Conservation (phyloP, 2,797 vertebrate genomes). For the Sebastes paucispinis region DNA sequence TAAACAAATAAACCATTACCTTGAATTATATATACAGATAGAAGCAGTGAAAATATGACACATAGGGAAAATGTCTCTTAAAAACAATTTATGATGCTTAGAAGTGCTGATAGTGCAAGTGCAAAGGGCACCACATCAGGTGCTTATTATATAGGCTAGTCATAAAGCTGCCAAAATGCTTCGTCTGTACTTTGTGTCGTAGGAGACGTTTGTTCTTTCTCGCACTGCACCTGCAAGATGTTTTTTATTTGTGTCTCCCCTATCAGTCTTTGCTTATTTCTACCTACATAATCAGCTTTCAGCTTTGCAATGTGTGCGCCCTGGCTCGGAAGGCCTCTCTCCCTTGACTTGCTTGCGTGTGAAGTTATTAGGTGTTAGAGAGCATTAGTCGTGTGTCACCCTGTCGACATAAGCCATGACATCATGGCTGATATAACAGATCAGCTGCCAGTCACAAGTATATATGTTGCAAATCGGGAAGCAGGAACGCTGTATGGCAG, state of each 20-base stretch:
- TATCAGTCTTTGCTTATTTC: conserved; percentile 4
- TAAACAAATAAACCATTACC: neutral
- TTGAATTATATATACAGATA: neutral
- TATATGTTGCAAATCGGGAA: neutral
- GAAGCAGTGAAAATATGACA: neutral
- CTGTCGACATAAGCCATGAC: conserved; percentile 1
- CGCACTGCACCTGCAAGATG: conserved; percentile 27
- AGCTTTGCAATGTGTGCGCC: neutral
- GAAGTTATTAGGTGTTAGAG: conserved; percentile 2
- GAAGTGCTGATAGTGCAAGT: conserved; percentile 55
- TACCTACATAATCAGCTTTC: neutral
- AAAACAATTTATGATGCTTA: conserved; percentile 32
- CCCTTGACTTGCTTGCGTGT: neutral
- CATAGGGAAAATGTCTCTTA: neutral
- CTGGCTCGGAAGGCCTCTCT: neutral
- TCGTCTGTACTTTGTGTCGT: conserved; percentile 33
- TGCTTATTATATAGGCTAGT: conserved; percentile 50
- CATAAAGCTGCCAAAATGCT: conserved; percentile 51
- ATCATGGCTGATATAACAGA: conserved; percentile 6
- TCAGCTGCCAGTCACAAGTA: conserved; percentile 1
- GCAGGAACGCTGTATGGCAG: neutral
- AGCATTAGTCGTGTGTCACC: neutral
- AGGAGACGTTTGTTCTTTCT: neutral
- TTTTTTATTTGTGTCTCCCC: neutral
- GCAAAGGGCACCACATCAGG: conserved; percentile 44